A percentile compares a stretch with the other conserved stretches of the same genome.
Evolutionary conservation across 1,140 invertebrate genomes (phyloP).

Genomic region (Bombyx mandarina): DNA sequence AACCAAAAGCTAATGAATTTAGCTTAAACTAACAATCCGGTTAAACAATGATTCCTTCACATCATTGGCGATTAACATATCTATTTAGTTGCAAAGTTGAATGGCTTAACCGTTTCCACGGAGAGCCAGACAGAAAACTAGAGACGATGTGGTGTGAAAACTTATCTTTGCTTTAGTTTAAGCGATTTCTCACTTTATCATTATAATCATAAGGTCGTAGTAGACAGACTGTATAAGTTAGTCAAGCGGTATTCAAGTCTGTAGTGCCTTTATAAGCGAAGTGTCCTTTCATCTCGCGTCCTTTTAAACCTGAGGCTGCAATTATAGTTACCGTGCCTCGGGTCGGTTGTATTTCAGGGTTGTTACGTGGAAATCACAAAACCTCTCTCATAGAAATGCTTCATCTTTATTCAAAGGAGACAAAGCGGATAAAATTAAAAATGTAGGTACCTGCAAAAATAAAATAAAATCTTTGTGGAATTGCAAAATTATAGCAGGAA

Average conservation of each 20-base stretch:
- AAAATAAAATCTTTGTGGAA: too few species aligned
- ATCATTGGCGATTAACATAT: slow-evolving; percentile 11
- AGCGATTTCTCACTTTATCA: slow-evolving; percentile 9
- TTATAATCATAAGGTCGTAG: slow-evolving; percentile 7
- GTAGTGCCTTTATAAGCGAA: slow-evolving; percentile 27
- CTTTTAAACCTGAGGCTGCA: slow-evolving; percentile 33
- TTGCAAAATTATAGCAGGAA: too few species aligned
- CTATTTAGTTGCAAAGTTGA: slow-evolving; percentile 5
- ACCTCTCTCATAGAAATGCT: too few species aligned
- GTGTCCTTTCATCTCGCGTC: slow-evolving; percentile 31
- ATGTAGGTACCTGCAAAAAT: too few species aligned
- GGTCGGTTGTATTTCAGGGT: slow-evolving; percentile 22
- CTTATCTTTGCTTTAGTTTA: background rate
- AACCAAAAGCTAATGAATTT: background rate
- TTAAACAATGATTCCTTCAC: slow-evolving; percentile 4
- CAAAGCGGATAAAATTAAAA: too few species aligned
- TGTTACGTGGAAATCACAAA: background rate
- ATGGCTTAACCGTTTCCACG: slow-evolving; percentile 24
- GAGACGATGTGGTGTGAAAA: slow-evolving; percentile 16
- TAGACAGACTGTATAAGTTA: slow-evolving; percentile 3
- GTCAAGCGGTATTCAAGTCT: slow-evolving; percentile 19
- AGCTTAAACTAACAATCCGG: background rate
- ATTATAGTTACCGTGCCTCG: slow-evolving; percentile 33
- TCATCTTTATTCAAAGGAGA: too few species aligned
- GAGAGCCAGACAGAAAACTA: slow-evolving; percentile 32